These are phyloP conservation scores for Syngnathus rostellatus DNA, from an alignment of 2,797 vertebrate genomes.

Conservation along the genomic window DNA sequence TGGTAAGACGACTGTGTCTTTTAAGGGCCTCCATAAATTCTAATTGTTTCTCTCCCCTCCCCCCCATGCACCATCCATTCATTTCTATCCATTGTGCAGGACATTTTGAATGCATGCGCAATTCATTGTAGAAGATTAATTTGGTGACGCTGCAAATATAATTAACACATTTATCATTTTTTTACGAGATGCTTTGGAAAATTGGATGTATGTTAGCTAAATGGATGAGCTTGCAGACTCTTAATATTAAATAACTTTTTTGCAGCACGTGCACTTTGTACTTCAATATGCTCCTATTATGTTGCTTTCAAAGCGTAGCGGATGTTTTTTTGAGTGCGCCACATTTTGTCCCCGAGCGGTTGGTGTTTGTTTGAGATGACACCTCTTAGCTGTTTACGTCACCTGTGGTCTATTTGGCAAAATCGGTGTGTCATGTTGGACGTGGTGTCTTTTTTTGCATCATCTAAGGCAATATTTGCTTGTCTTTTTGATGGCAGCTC, in stretches of 20 bases:
- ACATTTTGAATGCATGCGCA: not conserved
- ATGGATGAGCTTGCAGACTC: conserved; percentile 6
- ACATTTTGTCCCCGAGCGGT: not conserved
- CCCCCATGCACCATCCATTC: conserved; percentile 22
- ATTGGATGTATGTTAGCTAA: not conserved
- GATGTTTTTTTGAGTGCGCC: not conserved
- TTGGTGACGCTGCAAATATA: not conserved
- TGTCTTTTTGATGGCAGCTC: conserved; percentile 11
- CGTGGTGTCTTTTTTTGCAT: not conserved
- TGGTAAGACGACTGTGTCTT: not conserved
- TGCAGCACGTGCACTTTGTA: not conserved
- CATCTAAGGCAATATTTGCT: not conserved
- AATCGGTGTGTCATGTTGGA: not conserved
- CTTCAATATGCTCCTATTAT: not conserved
- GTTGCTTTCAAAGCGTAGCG: not conserved
- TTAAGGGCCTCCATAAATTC: conserved; percentile 7
- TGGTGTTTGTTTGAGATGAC: not conserved
- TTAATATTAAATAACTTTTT: not conserved
- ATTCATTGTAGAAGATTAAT: not conserved
- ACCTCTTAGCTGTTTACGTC: not conserved
- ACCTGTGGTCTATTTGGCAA: not conserved
- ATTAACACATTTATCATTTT: conserved; percentile 7
- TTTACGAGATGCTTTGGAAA: not conserved
- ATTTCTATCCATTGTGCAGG: conserved; percentile 10
- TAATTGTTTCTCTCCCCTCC: conserved; percentile 29